Conservation (phyloP, 2,888 invertebrate genomes). For the Flexamia atlantica region DNA sequence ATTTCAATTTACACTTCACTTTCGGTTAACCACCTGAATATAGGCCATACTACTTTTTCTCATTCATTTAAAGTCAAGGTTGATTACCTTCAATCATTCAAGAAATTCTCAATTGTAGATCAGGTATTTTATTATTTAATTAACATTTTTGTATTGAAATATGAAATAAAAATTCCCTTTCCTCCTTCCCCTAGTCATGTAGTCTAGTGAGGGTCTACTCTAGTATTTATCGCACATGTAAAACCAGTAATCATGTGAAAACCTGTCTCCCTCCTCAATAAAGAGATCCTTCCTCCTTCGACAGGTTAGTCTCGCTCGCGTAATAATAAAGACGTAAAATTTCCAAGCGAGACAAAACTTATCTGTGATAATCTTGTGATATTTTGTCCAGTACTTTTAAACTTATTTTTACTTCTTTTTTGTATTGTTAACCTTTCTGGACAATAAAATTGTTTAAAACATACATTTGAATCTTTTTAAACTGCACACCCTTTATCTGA, state of each 20-base stretch:
- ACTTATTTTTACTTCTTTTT: conserved; percentile 51
- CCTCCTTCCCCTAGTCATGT: conserved; percentile 15
- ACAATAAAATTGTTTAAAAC: conserved; percentile 63
- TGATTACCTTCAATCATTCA: not conserved
- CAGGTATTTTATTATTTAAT: conserved; percentile 4
- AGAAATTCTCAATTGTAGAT: not conserved
- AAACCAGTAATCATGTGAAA: conserved; percentile 33
- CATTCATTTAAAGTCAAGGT: too few relatives aligned
- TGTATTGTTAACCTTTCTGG: conserved; percentile 62
- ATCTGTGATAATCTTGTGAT: conserved; percentile 65
- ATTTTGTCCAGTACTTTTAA: conserved; percentile 60
- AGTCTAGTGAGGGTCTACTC: conserved; percentile 31
- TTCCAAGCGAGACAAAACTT: conserved; percentile 56
- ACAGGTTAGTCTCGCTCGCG: conserved; percentile 60
- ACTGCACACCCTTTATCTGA: conserved; percentile 21
- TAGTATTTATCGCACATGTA: not conserved
- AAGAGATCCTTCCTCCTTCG: conserved; percentile 60
- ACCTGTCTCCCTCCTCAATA: conserved; percentile 64
- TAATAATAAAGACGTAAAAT: conserved; percentile 57
- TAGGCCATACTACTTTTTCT: too few relatives aligned
- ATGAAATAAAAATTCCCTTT: conserved; percentile 15
- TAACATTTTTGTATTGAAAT: conserved; percentile 3
- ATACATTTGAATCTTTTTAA: conserved; percentile 49
- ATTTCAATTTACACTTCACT: too few relatives aligned
- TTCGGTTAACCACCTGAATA: too few relatives aligned